Base-by-base conservation (phyloP, 2,888 invertebrate species). In the Lobophora halterata region DNA sequence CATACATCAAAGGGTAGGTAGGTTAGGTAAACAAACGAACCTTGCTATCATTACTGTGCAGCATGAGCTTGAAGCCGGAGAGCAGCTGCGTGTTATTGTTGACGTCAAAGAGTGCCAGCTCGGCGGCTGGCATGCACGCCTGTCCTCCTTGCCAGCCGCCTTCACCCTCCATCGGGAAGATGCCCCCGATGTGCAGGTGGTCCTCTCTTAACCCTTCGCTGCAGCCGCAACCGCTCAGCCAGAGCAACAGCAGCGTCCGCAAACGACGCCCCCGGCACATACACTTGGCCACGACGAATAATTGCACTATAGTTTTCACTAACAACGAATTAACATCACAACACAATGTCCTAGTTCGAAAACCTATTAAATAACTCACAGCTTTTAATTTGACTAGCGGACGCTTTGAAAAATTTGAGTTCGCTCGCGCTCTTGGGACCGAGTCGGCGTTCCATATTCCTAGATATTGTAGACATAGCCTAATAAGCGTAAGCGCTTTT, bases 61-160 rank as follows among this genome's bases (percentile, higher is more conserved):
- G 90, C 65, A 93, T 93, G 60, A 99, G 90, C 62, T 92, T 92
- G 80, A 97, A 98, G 36, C 97, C 97, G 30, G 96, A 95, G 65
- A 99, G 89, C 59, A 99, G 90, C 85, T 97, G 95, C 46, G 91
- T 91, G 58, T 93, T 90, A 33, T 91, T 92, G 88, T 99, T 99
- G 56, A 99, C 97, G 85, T 99, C 98, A 63, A 96, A 94, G 66
- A 99, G 90, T 17, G 99, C 99, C 85, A 99, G 91, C 73, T 95
- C 92, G 40, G 98, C 98, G 24, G 99, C 99, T 18, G 99, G 99
- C 90, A 96, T 95, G 86, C 99, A 99, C 5, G 98, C 98, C 90
- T 97, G 96, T 2, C 99, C 99, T 17, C 99, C 99, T 69, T 98
- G 97, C 98, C 98, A 99, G 59, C 98, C 98, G 30, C 97, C 97